A percentile compares a stretch with the other conserved stretches of the same genome.
phyloP scores from a whole-genome alignment of 2,113 vertebrate species.

The Myrmophylax atrothorax region DNA sequence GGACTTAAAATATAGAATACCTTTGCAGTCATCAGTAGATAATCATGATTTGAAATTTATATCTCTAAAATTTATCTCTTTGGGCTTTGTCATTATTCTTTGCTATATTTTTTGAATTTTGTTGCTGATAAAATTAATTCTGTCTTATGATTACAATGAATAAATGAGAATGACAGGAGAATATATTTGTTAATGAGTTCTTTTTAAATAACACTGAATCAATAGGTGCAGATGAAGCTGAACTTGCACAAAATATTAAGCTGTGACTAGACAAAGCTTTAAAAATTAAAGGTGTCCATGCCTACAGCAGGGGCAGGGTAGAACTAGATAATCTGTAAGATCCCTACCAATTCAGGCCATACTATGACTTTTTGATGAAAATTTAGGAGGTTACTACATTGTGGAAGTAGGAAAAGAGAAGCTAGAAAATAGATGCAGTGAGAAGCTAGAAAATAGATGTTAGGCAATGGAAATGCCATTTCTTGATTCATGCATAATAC shows the following conservation, averaged over 20 bases:
- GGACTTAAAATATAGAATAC: not conserved
- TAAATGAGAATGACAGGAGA: not conserved
- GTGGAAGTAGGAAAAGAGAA: not conserved
- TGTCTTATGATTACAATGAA: not conserved
- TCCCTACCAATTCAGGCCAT: not conserved
- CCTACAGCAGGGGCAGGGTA: accelerated
- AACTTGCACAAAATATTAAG: not conserved
- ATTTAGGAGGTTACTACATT: not conserved
- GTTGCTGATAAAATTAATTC: not conserved
- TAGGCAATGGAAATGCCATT: slow-evolving; percentile 5
- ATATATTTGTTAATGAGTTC: not conserved
- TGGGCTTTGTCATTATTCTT: not conserved
- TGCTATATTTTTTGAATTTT: not conserved
- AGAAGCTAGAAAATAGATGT: not conserved
- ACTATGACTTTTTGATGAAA: not conserved
- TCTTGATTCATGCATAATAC: not conserved
- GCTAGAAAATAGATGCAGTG: not conserved
- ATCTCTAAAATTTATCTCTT: not conserved
- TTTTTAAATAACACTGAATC: not conserved
- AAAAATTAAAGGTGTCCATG: not conserved
- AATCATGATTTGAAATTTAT: not conserved
- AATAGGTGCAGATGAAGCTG: not conserved
- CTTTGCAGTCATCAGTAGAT: not conserved
- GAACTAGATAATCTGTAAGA: not conserved
- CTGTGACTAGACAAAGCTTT: not conserved